phyloP scores from a whole-genome alignment of 2,888 invertebrate species.

The Rotaria socialis region DNA sequence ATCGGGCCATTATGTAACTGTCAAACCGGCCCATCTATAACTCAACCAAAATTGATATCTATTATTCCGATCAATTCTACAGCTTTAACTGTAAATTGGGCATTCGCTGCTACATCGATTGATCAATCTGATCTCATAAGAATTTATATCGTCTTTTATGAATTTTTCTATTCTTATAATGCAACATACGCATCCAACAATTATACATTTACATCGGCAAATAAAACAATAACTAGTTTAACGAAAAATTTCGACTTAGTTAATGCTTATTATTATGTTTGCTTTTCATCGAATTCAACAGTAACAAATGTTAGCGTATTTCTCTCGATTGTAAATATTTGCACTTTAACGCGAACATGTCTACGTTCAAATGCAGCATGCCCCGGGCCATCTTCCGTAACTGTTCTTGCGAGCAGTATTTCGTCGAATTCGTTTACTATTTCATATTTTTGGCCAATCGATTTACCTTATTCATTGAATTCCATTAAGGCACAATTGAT shows the following conservation, averaged over 20 bases:
- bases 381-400: background rate
- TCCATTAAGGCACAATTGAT: background rate
- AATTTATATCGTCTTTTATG: background rate
- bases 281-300: background rate
- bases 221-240: slow-evolving; percentile 9
- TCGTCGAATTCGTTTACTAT: background rate
- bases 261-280: slow-evolving; percentile 16
- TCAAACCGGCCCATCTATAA: background rate
- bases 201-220: background rate
- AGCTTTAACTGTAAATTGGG: background rate
- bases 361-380: background rate
- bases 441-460: background rate
- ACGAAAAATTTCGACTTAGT: background rate
- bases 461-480: background rate
- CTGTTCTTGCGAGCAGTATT: background rate
- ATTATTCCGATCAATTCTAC: background rate
- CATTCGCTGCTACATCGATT: background rate
- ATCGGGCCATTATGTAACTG: background rate
- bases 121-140: background rate
- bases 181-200: background rate
- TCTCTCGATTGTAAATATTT: background rate
- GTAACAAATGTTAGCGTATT: background rate
- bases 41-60: background rate
- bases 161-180: background rate
- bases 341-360: background rate